phyloP scores from a whole-genome alignment of 2,888 invertebrate species.

The Adela reaumurella region DNA sequence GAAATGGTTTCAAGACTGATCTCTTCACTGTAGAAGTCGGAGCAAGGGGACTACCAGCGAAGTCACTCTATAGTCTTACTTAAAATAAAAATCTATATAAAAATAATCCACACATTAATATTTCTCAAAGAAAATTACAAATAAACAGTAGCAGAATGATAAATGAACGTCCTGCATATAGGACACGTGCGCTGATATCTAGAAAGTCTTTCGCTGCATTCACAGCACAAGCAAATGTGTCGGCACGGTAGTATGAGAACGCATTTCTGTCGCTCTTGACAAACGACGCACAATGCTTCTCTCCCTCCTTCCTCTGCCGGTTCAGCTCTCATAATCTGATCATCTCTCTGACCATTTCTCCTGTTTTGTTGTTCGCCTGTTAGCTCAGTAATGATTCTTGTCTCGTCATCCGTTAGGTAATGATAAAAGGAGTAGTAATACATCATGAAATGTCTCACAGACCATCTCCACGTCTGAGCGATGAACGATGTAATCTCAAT shows the following conservation, averaged over 20 bases:
- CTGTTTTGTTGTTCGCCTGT: too few species aligned
- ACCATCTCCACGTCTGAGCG: too few species aligned
- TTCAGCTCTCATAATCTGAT: too few species aligned
- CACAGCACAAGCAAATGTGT: conserved; percentile 53
- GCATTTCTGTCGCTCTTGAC: conserved; percentile 54
- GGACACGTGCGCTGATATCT: conserved; percentile 50
- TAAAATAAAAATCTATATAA: too few species aligned
- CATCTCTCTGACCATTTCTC: too few species aligned
- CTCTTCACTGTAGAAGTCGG: too few species aligned
- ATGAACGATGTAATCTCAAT: conserved; percentile 17
- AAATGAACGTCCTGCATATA: conserved; percentile 52
- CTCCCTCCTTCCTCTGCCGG: conserved; percentile 18
- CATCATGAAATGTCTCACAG: conserved; percentile 24
- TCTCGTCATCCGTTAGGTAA: conserved; percentile 38
- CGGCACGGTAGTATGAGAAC: conserved; percentile 53
- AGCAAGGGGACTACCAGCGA: too few species aligned
- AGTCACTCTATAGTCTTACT: too few species aligned
- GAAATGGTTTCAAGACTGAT: too few species aligned
- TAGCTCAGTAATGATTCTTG: conserved; percentile 35
- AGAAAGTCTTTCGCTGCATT: conserved; percentile 46
- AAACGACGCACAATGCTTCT: conserved; percentile 50
- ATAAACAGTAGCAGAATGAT: conserved; percentile 53
- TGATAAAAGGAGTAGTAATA: conserved; percentile 37
- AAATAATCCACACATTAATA: too few species aligned
- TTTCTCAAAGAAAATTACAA: conserved; percentile 23